Percentiles rank a stretch among this genome's conserved stretches.
Evolutionary conservation across 37 sponge, comb jelly and placozoan genomes (phyloP).

Genomic region (Petrosia ficiformis): DNA sequence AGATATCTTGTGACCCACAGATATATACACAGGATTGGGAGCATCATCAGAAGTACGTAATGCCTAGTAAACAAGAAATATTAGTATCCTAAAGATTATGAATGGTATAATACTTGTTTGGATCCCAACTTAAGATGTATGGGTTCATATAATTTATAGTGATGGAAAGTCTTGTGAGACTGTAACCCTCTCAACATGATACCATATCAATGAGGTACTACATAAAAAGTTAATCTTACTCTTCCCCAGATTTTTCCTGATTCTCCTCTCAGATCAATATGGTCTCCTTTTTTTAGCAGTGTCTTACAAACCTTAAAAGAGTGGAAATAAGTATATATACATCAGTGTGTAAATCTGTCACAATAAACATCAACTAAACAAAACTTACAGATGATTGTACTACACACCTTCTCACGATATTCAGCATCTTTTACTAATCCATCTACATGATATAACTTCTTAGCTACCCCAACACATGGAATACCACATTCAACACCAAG

Average conservation of each 20-base stretch:
- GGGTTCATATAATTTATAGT: too few relatives aligned
- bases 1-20: slow-evolving; percentile 92
- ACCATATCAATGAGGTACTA: too few relatives aligned
- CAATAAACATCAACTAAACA: neutral
- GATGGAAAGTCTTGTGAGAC: too few relatives aligned
- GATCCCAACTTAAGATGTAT: too few relatives aligned
- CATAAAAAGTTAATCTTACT: too few relatives aligned
- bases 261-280: slow-evolving; percentile 56
- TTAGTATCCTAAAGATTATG: too few relatives aligned
- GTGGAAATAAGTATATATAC: too few relatives aligned
- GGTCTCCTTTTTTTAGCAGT: slow-evolving; percentile 68
- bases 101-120: too few relatives aligned
- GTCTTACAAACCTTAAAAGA: slow-evolving; percentile 6
- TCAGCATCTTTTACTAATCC: slow-evolving; percentile 51
- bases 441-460: slow-evolving; percentile 85
- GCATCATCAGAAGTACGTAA: slow-evolving; percentile 63
- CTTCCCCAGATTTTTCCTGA: slow-evolving; percentile 74
- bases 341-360: too few relatives aligned
- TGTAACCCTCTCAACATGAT: too few relatives aligned
- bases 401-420: slow-evolving; percentile 53
- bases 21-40: slow-evolving; percentile 92
- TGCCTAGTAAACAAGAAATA: slow-evolving; percentile 35
- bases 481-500: slow-evolving; percentile 90
- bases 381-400: neutral
- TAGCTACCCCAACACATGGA: slow-evolving; percentile 92